These are phyloP conservation scores for Drosophila rufa DNA, from an alignment of 1,140 invertebrate species.

Conservation along the genomic window DNA sequence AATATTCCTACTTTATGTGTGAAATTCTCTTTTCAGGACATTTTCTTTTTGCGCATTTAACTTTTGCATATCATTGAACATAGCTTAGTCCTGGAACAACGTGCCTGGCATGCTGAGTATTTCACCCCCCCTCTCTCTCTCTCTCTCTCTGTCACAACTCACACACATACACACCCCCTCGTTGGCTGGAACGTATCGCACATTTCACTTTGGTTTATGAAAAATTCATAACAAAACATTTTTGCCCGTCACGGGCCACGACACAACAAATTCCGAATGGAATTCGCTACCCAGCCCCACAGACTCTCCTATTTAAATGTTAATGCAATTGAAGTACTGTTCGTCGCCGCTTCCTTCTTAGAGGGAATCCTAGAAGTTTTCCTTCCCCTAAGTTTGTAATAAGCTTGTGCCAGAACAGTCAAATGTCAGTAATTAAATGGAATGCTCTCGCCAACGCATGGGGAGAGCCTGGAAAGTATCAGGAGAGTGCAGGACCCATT, in stretches of 20 bases:
- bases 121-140: neutral
- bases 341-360: neutral
- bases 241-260: constrained; percentile 47
- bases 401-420: constrained; percentile 19
- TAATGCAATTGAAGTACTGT: constrained; percentile 51
- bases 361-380: constrained; percentile 7
- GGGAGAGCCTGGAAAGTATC: constrained; percentile 31
- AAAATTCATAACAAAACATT: constrained; percentile 67
- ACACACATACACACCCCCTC: neutral
- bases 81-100: constrained; percentile 29
- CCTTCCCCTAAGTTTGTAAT: constrained; percentile 6
- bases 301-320: constrained; percentile 56
- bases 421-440: constrained; percentile 74
- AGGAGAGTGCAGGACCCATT: constrained; percentile 11
- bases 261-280: constrained; percentile 52
- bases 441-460: constrained; percentile 52
- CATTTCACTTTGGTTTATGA: constrained; percentile 66
- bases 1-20: constrained; percentile 23
- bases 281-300: constrained; percentile 23
- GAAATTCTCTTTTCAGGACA: constrained; percentile 1
- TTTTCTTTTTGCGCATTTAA: constrained; percentile 20
- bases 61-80: constrained; percentile 59
- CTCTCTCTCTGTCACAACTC: neutral
- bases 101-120: constrained; percentile 33
- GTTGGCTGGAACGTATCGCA: constrained; percentile 18